These are phyloP conservation scores for Scolopax rusticola DNA, from an alignment of 2,797 vertebrate species.

Conservation along the genomic window DNA sequence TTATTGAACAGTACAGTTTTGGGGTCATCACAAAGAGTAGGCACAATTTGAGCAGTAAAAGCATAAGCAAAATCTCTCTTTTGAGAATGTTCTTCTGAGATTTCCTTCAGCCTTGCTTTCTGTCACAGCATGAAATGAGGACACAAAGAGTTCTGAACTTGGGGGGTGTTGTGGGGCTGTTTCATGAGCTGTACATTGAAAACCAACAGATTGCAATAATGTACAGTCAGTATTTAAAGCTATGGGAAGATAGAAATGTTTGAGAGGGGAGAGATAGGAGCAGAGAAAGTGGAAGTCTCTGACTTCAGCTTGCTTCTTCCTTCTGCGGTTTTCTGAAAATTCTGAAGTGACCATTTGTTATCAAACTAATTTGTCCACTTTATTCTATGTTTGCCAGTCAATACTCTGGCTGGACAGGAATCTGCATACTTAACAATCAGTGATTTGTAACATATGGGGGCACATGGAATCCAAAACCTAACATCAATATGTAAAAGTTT, in stretches of 20 bases:
- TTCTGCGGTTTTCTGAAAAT: not conserved
- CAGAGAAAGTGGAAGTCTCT: not conserved
- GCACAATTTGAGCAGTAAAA: not conserved
- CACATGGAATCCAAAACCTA: not conserved
- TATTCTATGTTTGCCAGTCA: not conserved
- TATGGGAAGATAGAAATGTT: not conserved
- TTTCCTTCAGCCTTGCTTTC: not conserved
- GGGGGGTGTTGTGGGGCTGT: not conserved
- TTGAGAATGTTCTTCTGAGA: not conserved
- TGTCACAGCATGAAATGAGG: not conserved
- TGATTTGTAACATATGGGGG: not conserved
- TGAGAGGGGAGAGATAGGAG: not conserved
- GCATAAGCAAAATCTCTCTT: not conserved
- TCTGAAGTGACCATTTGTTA: not conserved
- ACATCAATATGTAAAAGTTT: not conserved
- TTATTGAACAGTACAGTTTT: not conserved
- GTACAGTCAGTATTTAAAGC: not conserved
- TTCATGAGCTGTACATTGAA: not conserved
- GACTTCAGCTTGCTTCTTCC: not conserved
- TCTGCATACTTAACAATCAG: not conserved
- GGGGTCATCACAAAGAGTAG: not conserved
- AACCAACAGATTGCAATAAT: not conserved
- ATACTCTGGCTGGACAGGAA: not conserved
- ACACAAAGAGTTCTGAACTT: not conserved
- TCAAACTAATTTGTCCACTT: rapidly evolving